Base-by-base conservation (phyloP, 53 echinoderm and acorn worm genomes). In the Henricia sp. region DNA sequence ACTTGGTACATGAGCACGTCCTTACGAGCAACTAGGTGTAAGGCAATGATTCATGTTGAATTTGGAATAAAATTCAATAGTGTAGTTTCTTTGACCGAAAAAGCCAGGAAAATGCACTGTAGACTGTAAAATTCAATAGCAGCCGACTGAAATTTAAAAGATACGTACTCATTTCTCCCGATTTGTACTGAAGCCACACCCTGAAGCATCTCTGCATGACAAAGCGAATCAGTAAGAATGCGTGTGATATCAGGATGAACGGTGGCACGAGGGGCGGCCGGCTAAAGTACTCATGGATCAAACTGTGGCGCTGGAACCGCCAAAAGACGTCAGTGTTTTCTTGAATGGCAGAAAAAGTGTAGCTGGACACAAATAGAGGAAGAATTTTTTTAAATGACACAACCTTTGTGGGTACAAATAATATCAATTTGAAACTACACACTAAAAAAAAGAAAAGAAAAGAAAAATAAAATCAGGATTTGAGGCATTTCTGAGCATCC, bases 241-340 rank as follows among this genome's bases (percentile, higher is more conserved):
- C 4, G 63, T 95, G 99, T 4, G 95, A 99, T 38, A 99, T 72
- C 44, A 92, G 50, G 55, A 99, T 95, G 86, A 97, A 90, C 1
- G 99, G 99, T 0, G 99, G 99, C 0, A 71, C 87, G 0, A 97
- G 51, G 25, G 95, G 92, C 9, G 99, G 94, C 1, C 95, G 91
- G 51, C 84, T 86, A 72, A 99, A 94, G 74, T 95, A 99, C 63
- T 99, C 99, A 37, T 90, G 84, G 86, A 99, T 95, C 44, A 99
- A 82, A 63, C 83, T 92, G 50, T 95, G 95, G 70, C 99, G 92
- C 62, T 99, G 99, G 85, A 95, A 99, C 86, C 95, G 90, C 99
- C 99, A 99, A 74, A 87, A 89, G 24, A 84, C 83, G 64, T 99
- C 99, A 0, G 99, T 99, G 92, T 97, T 97, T 26, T 95, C 94